Conservation (phyloP, 2,113 vertebrate genomes). For the Ailuropoda melanoleuca region DNA sequence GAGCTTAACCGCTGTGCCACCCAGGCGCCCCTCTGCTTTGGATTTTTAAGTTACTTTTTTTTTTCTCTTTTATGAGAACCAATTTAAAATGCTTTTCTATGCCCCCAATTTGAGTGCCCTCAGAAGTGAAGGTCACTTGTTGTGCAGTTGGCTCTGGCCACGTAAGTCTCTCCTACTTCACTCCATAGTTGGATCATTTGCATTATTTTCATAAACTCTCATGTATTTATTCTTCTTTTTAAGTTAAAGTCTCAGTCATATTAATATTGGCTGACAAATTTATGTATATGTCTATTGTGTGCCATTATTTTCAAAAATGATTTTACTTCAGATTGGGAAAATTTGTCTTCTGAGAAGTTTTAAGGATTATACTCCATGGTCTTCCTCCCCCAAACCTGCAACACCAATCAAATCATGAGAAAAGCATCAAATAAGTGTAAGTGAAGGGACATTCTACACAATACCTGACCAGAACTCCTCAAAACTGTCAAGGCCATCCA, state of each 20-base stretch:
- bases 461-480: background rate
- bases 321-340: background rate
- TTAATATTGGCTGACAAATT: background rate
- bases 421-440: background rate
- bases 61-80: background rate
- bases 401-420: background rate
- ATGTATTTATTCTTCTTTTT: background rate
- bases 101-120: background rate
- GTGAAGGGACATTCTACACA: background rate
- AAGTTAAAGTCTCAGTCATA: background rate
- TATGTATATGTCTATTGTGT: background rate
- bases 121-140: background rate
- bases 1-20: too few relatives aligned
- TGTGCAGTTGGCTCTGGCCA: background rate
- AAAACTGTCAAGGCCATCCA: background rate
- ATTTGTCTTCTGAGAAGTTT: background rate
- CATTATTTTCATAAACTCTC: background rate
- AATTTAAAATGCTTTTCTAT: background rate
- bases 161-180: background rate
- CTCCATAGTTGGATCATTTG: background rate
- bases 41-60: background rate
- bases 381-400: background rate
- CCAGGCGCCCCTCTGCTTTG: too few relatives aligned
- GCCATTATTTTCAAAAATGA: background rate
- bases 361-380: background rate